Conservation (phyloP, 1,140 invertebrate genomes). For the Chionoecetes opilio region DNA sequence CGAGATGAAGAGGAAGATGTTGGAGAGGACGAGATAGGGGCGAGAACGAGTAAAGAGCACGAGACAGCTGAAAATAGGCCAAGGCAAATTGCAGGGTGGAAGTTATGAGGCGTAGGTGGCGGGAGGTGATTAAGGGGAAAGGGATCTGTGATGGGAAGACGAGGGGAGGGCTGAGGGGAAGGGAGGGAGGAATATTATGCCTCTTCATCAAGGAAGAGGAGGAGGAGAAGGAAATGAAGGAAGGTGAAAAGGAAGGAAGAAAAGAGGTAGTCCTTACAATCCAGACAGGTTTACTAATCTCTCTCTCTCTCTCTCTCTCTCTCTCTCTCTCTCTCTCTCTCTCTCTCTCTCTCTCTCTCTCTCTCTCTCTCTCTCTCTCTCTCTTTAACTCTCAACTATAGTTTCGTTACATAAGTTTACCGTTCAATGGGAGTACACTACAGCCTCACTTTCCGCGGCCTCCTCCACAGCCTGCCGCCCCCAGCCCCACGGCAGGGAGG, state of each 20-base stretch:
- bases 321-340: no score
- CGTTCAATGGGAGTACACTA: no score
- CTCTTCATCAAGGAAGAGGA: constrained; percentile 8
- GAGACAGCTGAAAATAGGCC: background rate
- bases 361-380: no score
- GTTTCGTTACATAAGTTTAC: no score
- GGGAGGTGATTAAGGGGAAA: background rate
- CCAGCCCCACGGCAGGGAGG: no score
- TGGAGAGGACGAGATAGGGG: background rate
- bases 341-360: no score
- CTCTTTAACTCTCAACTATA: no score
- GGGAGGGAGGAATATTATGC: background rate
- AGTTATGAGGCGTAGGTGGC: background rate
- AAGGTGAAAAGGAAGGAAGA: background rate
- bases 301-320: no score
- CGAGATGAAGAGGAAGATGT: background rate
- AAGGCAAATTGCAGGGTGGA: background rate
- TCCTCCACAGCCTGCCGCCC: no score
- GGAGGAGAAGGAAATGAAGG: background rate
- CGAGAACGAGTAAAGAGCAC: background rate
- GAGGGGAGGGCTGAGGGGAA: background rate
- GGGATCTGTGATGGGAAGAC: background rate
- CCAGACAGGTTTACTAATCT: no score
- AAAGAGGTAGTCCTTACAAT: background rate
- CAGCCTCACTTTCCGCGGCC: no score